Conservation (phyloP, 1,140 invertebrate genomes). For the Cecropterus lyciades region DNA sequence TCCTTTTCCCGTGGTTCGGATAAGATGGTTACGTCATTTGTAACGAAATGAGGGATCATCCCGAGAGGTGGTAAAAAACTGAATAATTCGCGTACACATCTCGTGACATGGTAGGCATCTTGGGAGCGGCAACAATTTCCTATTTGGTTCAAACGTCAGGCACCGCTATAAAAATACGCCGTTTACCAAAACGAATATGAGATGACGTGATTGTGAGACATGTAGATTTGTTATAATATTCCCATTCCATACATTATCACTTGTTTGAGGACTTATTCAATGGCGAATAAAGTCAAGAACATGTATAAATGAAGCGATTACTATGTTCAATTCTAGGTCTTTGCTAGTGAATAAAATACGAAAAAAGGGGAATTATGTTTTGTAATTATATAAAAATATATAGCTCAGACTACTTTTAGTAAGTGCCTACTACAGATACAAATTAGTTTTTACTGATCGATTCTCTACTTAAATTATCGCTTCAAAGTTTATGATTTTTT, state of each 20-base stretch:
- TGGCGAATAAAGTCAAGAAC: background rate
- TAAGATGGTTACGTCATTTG: constrained; percentile 45
- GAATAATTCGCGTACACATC: constrained; percentile 74
- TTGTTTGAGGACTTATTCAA: constrained; percentile 5
- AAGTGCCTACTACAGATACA: too few species aligned
- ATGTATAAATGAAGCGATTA: background rate
- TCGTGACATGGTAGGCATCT: constrained; percentile 61
- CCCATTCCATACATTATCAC: constrained; percentile 8
- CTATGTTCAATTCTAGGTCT: too few species aligned
- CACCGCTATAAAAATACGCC: constrained; percentile 58
- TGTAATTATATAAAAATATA: too few species aligned
- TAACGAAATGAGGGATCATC: constrained; percentile 48
- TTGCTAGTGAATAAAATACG: too few species aligned
- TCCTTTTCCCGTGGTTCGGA: constrained; percentile 25
- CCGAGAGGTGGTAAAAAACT: constrained; percentile 66
- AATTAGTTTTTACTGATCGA: too few species aligned
- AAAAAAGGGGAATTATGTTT: too few species aligned
- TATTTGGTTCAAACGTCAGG: constrained; percentile 59
- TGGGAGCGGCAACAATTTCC: constrained; percentile 69
- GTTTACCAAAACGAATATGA: constrained; percentile 57
- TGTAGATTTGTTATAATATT: constrained; percentile 36
- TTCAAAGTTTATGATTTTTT: too few species aligned
- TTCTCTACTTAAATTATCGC: too few species aligned
- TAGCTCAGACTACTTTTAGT: too few species aligned
- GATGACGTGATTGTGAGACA: constrained; percentile 49